Conservation (phyloP, 2,797 vertebrate genomes). For the Tauraco hartlaubi region DNA sequence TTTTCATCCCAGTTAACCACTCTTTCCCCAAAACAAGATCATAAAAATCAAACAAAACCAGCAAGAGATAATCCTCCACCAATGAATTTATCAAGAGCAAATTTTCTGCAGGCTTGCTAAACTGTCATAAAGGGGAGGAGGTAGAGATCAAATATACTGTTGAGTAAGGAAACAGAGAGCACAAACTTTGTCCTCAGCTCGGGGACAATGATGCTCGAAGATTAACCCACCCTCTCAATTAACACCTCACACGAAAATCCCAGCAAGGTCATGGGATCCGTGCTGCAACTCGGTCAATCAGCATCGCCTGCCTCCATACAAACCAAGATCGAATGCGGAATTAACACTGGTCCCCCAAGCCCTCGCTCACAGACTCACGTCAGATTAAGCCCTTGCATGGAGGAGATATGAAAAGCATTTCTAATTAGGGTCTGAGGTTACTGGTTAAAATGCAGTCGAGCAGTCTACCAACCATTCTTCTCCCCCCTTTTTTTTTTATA, state of each 20-base stretch:
- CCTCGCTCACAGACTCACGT: slow-evolving; percentile 86
- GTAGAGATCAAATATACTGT: slow-evolving; percentile 80
- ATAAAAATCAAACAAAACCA: slow-evolving; percentile 73
- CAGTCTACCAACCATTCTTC: slow-evolving; percentile 90
- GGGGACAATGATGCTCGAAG: slow-evolving; percentile 90
- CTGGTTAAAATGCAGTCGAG: slow-evolving; percentile 92
- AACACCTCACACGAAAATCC: slow-evolving; percentile 95
- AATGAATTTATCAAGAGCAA: slow-evolving; percentile 74
- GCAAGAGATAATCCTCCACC: slow-evolving; percentile 61
- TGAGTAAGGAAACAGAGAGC: slow-evolving; percentile 84
- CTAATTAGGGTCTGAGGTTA: slow-evolving; percentile 96
- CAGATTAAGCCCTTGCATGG: slow-evolving; percentile 94
- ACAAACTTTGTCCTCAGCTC: slow-evolving; percentile 86
- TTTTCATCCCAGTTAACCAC: slow-evolving; percentile 51
- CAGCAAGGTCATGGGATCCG: slow-evolving; percentile 89
- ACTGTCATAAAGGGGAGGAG: slow-evolving; percentile 68
- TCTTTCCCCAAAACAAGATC: slow-evolving; percentile 32
- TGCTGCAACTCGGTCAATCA: slow-evolving; percentile 90
- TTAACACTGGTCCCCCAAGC: slow-evolving; percentile 90
- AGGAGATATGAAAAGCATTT: slow-evolving; percentile 94
- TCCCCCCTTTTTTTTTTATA: slow-evolving; percentile 79
- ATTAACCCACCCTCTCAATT: slow-evolving; percentile 96
- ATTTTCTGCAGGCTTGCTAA: slow-evolving; percentile 72
- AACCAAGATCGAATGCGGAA: slow-evolving; percentile 92
- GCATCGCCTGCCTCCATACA: slow-evolving; percentile 87